Evolutionary conservation across 2,113 vertebrate species (phyloP), one percentile per base, ranked within the genome.

Genomic region (Casuarius casuarius): DNA sequence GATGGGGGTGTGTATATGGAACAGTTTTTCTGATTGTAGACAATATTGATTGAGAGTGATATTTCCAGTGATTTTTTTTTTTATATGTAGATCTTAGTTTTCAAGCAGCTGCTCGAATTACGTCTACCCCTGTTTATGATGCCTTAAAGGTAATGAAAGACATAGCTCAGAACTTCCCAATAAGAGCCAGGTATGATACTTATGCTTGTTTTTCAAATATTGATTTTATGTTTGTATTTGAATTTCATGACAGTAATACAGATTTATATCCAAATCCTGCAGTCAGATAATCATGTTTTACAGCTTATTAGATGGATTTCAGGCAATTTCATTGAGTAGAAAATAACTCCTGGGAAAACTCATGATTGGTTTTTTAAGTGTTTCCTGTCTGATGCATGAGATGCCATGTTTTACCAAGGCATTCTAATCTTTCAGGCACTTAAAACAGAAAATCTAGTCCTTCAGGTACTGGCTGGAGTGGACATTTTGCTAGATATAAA

Each of bases 81-180:
- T 73, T 44, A n/a, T 46, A 95, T 79, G 31, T 68, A 99, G 99
- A 99, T 98, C 97, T 99, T 61, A 99, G 99, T 98, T 99, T 99
- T 96, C 99, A 99, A 97, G 99, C 99, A 92, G 99, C 99, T 91
- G 97, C 99, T 96, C 98, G 94, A 94, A 98, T 99, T 97, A 92
- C 98, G 96, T 99, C 99, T n/a, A 85, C 97, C 28, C 98, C 99
- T 93, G 98, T 98, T 97, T 99, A 99, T 97, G 99, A 99, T 94
- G 97, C 98, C 85, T 98, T 99, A 94, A 99, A 99, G 94, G 91
- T 99, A 89, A 98, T 99, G 98, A 98, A 98, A 96, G 99, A 99
- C 78, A 98, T 99, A 67, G 98, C 99, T 94, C 99, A 99, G 97
- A 99, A 99, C 97, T 99, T 99, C 90, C 99, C 99, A 54, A 96